These are phyloP conservation scores for Rhinoptilus africanus DNA, from an alignment of 2,113 vertebrate genomes.

Conservation along the genomic window DNA sequence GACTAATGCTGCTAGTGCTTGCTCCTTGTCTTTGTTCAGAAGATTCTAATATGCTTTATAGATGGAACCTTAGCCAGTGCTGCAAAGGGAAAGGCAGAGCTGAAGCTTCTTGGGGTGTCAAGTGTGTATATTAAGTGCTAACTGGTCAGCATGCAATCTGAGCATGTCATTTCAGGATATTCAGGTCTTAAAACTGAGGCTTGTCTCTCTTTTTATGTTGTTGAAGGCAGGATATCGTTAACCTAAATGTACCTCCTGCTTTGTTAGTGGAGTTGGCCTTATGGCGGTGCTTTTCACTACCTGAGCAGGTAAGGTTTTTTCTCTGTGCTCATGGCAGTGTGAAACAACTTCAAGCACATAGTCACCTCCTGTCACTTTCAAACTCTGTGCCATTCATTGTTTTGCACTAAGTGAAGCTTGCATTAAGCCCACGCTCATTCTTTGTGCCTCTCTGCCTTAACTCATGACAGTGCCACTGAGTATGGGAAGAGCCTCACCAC, in stretches of 20 bases:
- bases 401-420: background rate
- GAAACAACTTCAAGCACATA: background rate
- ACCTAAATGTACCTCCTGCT: background rate
- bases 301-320: background rate
- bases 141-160: background rate
- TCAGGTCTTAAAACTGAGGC: background rate
- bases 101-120: background rate
- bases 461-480: background rate
- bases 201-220: background rate
- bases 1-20: background rate
- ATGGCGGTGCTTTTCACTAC: background rate
- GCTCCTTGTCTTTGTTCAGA: background rate
- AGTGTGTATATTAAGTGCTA: background rate
- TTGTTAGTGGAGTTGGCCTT: background rate
- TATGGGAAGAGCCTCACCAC: background rate
- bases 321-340: background rate
- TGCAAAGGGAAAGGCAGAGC: background rate
- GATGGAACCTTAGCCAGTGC: background rate
- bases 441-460: background rate
- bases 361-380: background rate
- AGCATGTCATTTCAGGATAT: background rate
- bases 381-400: background rate
- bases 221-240: background rate
- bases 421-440: background rate
- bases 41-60: background rate